phyloP scores from a whole-genome alignment of 2,888 invertebrate genomes.

The Yponomeuta evonymella region DNA sequence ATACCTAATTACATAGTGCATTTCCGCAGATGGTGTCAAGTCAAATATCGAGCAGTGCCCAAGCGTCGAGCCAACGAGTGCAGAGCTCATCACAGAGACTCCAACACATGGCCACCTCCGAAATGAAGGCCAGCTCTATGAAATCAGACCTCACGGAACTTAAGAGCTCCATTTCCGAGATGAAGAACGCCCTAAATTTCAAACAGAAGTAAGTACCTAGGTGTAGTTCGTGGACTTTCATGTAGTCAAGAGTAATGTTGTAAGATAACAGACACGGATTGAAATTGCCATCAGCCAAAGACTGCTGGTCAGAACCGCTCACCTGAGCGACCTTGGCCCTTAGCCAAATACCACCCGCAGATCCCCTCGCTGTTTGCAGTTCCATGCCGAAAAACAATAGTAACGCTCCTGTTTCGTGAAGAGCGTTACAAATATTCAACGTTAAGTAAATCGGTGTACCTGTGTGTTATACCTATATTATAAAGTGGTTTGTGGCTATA shows the following conservation, averaged over 20 bases:
- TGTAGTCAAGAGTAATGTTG: conserved; percentile 32
- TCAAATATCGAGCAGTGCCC: conserved; percentile 75
- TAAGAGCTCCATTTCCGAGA: conserved; percentile 90
- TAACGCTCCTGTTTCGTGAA: conserved; percentile 51
- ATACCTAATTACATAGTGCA: background rate
- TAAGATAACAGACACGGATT: conserved; percentile 38
- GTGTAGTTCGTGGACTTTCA: background rate
- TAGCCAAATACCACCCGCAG: conserved; percentile 63
- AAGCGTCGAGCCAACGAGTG: conserved; percentile 74
- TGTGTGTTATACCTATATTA: background rate
- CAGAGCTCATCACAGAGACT: conserved; percentile 76
- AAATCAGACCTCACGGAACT: conserved; percentile 87
- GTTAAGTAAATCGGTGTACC: background rate
- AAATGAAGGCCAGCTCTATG: conserved; percentile 88
- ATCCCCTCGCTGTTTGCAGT: conserved; percentile 65
- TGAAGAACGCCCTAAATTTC: conserved; percentile 80
- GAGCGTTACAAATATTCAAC: conserved; percentile 17
- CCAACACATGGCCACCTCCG: conserved; percentile 77
- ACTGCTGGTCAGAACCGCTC: conserved; percentile 53
- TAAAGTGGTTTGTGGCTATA: background rate
- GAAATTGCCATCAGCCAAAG: conserved; percentile 24
- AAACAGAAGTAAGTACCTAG: conserved; percentile 49
- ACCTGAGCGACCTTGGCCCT: conserved; percentile 71
- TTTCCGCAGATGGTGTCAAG: conserved; percentile 71
- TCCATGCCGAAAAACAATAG: conserved; percentile 69